These are phyloP conservation scores for Drosophila paramelanica DNA, from an alignment of 2,888 invertebrate genomes.

Conservation along the genomic window DNA sequence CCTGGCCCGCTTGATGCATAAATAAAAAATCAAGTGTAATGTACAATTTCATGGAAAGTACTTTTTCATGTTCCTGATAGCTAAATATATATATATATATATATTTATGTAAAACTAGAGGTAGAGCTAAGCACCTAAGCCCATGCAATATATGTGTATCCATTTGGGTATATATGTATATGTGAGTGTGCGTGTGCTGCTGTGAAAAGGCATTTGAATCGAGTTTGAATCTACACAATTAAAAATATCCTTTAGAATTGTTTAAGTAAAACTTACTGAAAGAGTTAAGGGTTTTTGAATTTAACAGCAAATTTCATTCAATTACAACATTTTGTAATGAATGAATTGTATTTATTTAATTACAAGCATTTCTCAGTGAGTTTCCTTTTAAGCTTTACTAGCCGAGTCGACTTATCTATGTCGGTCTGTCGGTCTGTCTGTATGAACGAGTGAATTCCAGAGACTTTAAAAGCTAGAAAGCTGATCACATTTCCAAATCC, in stretches of 20 bases:
- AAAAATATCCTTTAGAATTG: neutral
- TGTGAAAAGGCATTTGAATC: slow-evolving; percentile 23
- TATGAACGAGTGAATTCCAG: no score
- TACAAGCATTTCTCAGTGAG: no score
- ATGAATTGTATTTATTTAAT: no score
- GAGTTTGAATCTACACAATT: neutral
- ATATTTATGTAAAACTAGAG: neutral
- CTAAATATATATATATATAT: slow-evolving; percentile 18
- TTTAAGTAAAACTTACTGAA: neutral
- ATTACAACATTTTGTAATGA: no score
- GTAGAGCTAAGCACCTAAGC: slow-evolving; percentile 54
- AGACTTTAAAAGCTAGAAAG: no score
- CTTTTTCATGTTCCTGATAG: slow-evolving; percentile 69
- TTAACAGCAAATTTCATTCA: no score
- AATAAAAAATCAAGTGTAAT: slow-evolving; percentile 75
- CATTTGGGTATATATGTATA: slow-evolving; percentile 2
- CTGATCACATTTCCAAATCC: no score
- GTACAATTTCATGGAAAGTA: slow-evolving; percentile 72
- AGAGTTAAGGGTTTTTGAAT: neutral
- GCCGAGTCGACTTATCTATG: no score
- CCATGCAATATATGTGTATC: slow-evolving; percentile 42
- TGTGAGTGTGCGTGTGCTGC: neutral
- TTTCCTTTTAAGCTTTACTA: no score
- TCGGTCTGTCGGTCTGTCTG: no score
- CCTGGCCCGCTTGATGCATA: slow-evolving; percentile 66